Base-by-base conservation (phyloP, 2,113 vertebrate genomes). In the Hippocampus guttulatus region DNA sequence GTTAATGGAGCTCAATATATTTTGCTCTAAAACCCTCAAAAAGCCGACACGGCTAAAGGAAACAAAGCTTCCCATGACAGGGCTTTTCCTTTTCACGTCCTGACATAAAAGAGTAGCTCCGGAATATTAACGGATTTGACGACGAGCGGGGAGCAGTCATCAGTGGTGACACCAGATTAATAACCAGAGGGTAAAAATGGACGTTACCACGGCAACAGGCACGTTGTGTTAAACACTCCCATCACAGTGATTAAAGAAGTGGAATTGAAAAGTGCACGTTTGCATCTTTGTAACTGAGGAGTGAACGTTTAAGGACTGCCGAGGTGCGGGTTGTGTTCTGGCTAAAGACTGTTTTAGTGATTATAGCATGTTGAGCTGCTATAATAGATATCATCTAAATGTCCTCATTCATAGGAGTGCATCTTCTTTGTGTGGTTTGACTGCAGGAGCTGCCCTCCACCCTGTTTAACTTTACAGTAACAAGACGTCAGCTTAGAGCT, bases 131-230 rank as follows among this genome's bases (percentile, higher is more conserved):
- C 64, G 68, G 67, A 85, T 64, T 69, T 30, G 67, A 38, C 20
- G 20, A 30, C 49, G 61, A 66, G 70, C 67, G 41, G 23, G 60
- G 25, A 54, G 49, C 58, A n/a, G 71, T 72, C 71, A 82, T 74
- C 68, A 68, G 66, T 25, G 51, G 71, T 69, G 47, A 76, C 67
- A 75, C 72, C 64, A 63, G 20, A 33, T 27, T 47, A 49, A 47
- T 77, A 67, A 75, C 71, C 69, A 23, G 69, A 47, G 21, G 23
- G 18, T 5, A 38, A 60, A 54, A 20, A 49, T 27, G 78, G 64
- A 68, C 30, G 82, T 88, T 84, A 74, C 84, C 83, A 63, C 51
- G 81, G 87, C 80, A 85, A 87, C 87, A 43, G 65, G 69, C 51
- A 79, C 51, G 75, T 58, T 70, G 76, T 71, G 75, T 83, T 84